Evolutionary conservation across 2,113 vertebrate species (phyloP), one percentile per base, ranked within the genome.

Genomic region (Pteropus alecto): DNA sequence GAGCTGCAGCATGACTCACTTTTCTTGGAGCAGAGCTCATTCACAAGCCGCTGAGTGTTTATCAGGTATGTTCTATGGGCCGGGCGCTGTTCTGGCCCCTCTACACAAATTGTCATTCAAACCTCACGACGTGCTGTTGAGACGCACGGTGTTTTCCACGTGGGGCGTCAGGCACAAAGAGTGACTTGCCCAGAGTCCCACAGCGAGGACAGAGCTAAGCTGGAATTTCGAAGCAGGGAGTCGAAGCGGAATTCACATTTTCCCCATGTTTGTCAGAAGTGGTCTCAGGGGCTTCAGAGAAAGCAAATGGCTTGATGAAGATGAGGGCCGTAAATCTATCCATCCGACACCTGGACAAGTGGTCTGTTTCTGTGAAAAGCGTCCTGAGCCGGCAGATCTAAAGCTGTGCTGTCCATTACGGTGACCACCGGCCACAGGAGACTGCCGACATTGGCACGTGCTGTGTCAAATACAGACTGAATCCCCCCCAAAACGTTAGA

Each of bases 1-100:
- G 48, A 11, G 22, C 11, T 10, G 30, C 24, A 24, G 0, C 2
- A 12, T 3, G 19, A n/a, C 4, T 0, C 33, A 4, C 46, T 2
- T 24, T 28, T 28, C 33, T 35, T 21, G 35, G 48, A 67, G 30
- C 22, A n/a, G 14, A 63, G 35, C 46, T 58, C 41, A 41, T 43
- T 12, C 8, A 1, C 5, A 7, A 51, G 33, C 33, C 22, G 3
- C 3, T 0, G 2, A 26, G 76, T 6, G 10, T 12, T 41, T 10
- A 4, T 6, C 2, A 21, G 58, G 60, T 3, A 24, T 10, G 35
- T 14, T 8, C 35, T 0, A 4, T 0, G 76, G 63, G 48, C 38
- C 7, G 10, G 77, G 38, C 0, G 0, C 74, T 22, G 6, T 19
- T 18, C 43, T 6, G 4, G 38, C 9, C 4, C 35, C 26, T 6